Conservation (phyloP, 1,140 invertebrate genomes). For the Halyomorpha halys region DNA sequence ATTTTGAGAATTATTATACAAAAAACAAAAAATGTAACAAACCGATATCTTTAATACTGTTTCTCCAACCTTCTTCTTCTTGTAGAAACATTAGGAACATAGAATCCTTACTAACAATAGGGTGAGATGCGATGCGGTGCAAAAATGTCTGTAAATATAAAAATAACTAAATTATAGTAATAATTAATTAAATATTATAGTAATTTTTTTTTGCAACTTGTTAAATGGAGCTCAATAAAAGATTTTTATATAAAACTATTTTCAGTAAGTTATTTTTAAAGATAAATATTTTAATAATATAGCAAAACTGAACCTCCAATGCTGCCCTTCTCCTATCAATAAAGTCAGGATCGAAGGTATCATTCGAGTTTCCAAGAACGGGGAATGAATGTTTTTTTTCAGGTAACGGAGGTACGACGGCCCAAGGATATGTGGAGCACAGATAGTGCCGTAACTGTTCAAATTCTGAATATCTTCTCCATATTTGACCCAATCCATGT, state of each 20-base stretch:
- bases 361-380: slow-evolving; percentile 66
- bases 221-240: no score
- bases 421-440: slow-evolving; percentile 62
- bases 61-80: slow-evolving; percentile 63
- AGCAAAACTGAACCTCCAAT: slow-evolving; percentile 49
- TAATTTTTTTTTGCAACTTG: no score
- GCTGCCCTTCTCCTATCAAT: slow-evolving; percentile 67
- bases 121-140: slow-evolving; percentile 61
- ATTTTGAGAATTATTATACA: no score
- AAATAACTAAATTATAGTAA: slow-evolving; percentile 13
- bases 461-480: slow-evolving; percentile 77
- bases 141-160: slow-evolving; percentile 53
- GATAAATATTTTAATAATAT: slow-evolving; percentile 20
- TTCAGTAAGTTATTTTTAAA: no score
- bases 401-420: slow-evolving; percentile 68
- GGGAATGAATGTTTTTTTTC: slow-evolving; percentile 70
- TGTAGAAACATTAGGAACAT: slow-evolving; percentile 66
- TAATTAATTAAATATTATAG: background rate
- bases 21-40: no score
- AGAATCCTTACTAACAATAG: slow-evolving; percentile 58
- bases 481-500: slow-evolving; percentile 55
- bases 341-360: slow-evolving; percentile 78
- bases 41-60: slow-evolving; percentile 63
- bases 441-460: slow-evolving; percentile 66
- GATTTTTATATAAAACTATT: no score